These are phyloP conservation scores for Pollenia amentaria DNA, from an alignment of 2,888 invertebrate genomes.

Conservation along the genomic window DNA sequence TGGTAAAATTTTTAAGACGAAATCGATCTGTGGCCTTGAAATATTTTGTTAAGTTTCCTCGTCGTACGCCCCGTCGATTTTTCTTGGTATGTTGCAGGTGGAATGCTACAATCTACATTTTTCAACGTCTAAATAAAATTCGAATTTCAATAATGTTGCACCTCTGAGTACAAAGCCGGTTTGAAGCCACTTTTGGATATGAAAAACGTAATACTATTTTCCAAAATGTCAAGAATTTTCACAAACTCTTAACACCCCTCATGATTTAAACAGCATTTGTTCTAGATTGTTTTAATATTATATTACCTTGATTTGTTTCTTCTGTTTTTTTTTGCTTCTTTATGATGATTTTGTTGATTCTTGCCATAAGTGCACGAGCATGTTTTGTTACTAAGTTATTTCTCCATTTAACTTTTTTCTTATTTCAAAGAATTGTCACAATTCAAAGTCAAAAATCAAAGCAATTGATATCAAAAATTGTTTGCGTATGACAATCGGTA, in stretches of 20 bases:
- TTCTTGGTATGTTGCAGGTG: no score
- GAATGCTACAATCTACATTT: no score
- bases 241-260: constrained; percentile 37
- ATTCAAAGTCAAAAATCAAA: constrained; percentile 81
- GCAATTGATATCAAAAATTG: constrained; percentile 73
- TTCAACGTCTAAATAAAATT: no score
- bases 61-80: no score
- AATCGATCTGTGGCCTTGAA: no score
- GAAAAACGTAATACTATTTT: neutral
- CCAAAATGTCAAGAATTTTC: neutral
- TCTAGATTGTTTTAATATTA: constrained; percentile 60
- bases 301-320: constrained; percentile 65
- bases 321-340: constrained; percentile 19
- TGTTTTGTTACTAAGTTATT: constrained; percentile 19
- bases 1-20: neutral
- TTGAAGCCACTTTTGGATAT: no score
- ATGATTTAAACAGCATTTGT: constrained; percentile 29
- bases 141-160: no score
- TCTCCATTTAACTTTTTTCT: constrained; percentile 30
- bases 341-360: constrained; percentile 39
- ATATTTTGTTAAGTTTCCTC: no score
- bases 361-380: constrained; percentile 1
- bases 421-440: constrained; percentile 82
- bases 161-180: no score
- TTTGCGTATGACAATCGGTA: constrained; percentile 80